These are phyloP conservation scores for Kuschelorhynchus macadamiae DNA, from an alignment of 2,888 invertebrate species.

Conservation along the genomic window DNA sequence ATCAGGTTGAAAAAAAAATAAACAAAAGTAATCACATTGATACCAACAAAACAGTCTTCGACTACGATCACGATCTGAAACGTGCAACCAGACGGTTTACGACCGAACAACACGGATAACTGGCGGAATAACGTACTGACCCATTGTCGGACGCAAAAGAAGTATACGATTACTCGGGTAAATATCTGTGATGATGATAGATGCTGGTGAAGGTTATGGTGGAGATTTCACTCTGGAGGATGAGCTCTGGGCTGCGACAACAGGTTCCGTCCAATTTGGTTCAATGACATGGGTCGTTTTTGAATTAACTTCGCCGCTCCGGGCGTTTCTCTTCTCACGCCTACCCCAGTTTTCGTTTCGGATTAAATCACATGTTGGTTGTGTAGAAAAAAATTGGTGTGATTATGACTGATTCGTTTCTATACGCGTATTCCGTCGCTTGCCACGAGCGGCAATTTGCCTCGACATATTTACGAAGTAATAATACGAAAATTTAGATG, in stretches of 20 bases:
- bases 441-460: not conserved
- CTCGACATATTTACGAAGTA: too few relatives aligned
- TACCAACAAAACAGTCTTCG: constrained; percentile 50
- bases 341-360: constrained; percentile 31
- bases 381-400: constrained; percentile 25
- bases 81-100: constrained; percentile 40
- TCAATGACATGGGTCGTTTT: constrained; percentile 61
- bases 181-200: constrained; percentile 65
- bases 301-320: constrained; percentile 37
- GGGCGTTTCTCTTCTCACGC: constrained; percentile 41
- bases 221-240: constrained; percentile 46
- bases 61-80: constrained; percentile 57
- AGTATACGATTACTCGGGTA: constrained; percentile 61
- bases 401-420: constrained; percentile 24
- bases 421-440: constrained; percentile 13
- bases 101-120: constrained; percentile 19
- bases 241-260: constrained; percentile 50
- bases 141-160: constrained; percentile 51
- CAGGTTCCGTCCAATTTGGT: constrained; percentile 63
- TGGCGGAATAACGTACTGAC: constrained; percentile 34
- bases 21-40: constrained; percentile 55
- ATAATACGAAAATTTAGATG: too few relatives aligned
- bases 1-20: constrained; percentile 42
- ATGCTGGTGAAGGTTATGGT: constrained; percentile 58
- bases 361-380: constrained; percentile 28